A percentile compares a stretch with the other conserved stretches of the same genome.
Evolutionary conservation across 2,797 vertebrate genomes (phyloP).

Genomic region (Somateria mollissima): DNA sequence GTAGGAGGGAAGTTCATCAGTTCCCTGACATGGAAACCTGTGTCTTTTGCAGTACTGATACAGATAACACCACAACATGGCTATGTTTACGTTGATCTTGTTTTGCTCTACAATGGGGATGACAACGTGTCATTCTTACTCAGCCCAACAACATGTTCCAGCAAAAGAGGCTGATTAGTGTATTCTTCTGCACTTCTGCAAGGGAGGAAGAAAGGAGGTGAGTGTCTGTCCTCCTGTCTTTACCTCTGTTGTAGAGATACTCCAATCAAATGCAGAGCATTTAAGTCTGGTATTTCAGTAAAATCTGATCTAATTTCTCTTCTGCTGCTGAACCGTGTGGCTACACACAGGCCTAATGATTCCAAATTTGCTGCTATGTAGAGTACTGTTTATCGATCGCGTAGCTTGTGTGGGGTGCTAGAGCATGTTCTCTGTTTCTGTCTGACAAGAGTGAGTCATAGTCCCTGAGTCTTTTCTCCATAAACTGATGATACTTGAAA

Average conservation of each 20-base stretch:
- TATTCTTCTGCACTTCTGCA: background rate
- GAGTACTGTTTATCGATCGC: background rate
- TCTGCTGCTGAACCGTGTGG: background rate
- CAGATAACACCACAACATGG: accelerated
- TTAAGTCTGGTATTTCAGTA: background rate
- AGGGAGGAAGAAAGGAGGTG: background rate
- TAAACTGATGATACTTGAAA: background rate
- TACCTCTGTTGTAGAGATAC: background rate
- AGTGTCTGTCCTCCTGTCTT: background rate
- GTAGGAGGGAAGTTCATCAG: background rate
- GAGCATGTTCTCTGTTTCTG: background rate
- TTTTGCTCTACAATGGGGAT: background rate
- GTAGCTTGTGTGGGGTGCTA: background rate
- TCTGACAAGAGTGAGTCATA: background rate
- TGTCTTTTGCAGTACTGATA: background rate
- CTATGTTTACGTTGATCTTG: background rate
- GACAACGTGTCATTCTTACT: background rate
- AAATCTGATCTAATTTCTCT: background rate
- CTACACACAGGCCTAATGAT: background rate
- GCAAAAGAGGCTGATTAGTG: background rate
- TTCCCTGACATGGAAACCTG: background rate
- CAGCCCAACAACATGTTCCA: background rate
- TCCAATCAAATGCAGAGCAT: background rate
- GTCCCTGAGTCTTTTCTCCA: background rate
- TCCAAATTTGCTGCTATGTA: background rate